phyloP scores from a whole-genome alignment of 2,888 invertebrate genomes.

The Dexiosoma caninum region DNA sequence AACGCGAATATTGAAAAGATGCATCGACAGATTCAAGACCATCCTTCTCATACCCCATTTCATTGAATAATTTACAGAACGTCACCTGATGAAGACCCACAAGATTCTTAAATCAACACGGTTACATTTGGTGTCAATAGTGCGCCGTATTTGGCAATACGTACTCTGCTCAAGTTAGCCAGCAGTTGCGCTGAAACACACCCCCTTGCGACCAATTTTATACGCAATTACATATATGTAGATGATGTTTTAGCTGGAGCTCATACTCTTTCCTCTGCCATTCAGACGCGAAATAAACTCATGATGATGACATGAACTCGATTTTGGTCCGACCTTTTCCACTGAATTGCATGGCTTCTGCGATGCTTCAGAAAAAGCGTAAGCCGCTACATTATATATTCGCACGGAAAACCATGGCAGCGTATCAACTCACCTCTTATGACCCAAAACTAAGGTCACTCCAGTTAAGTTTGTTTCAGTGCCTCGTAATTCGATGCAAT shows the following conservation, averaged over 20 bases:
- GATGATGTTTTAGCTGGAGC: conserved; percentile 14
- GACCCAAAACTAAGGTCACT: neutral
- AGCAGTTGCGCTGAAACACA: neutral
- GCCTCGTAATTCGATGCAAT: neutral
- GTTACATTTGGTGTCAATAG: no score
- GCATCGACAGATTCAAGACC: conserved; percentile 57
- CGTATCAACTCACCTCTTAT: neutral
- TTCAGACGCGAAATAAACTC: neutral
- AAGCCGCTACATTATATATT: neutral
- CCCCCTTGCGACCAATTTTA: conserved; percentile 21
- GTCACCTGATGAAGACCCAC: neutral
- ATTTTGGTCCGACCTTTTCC: neutral
- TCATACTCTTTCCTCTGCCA: neutral
- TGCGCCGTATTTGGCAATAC: no score
- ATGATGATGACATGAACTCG: neutral
- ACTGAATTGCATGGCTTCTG: neutral
- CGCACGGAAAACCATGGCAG: neutral
- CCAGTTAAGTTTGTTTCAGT: neutral
- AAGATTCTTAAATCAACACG: conserved; percentile 47
- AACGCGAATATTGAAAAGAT: conserved; percentile 63
- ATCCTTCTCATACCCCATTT: conserved; percentile 38
- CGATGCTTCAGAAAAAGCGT: no score
- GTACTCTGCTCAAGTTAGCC: conserved; percentile 38
- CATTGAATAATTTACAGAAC: conserved; percentile 56
- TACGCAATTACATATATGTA: neutral